Conservation (phyloP, 2,113 vertebrate species). For the Thamnophis sirtalis region DNA sequence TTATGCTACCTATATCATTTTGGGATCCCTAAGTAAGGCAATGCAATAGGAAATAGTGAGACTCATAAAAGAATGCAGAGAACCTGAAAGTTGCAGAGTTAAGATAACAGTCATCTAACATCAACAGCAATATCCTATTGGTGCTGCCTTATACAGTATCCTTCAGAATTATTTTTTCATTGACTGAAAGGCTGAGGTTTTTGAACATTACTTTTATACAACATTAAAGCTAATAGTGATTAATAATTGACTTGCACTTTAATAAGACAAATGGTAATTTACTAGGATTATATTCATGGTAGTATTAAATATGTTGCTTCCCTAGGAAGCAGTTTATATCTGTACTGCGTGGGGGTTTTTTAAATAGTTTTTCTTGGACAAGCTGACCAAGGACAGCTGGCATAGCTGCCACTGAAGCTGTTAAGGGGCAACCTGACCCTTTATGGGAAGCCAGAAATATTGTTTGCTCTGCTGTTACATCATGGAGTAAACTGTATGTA, state of each 20-base stretch:
- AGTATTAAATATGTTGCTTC: neutral
- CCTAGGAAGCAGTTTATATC: conserved; percentile 10
- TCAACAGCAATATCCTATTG: neutral
- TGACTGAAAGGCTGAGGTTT: neutral
- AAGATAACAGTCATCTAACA: neutral
- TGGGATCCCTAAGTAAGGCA: neutral
- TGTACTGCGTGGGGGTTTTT: neutral
- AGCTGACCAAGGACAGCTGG: neutral
- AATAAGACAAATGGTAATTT: conserved; percentile 1
- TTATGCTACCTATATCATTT: neutral
- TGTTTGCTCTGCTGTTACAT: neutral
- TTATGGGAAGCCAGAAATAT: neutral
- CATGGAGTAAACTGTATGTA: neutral
- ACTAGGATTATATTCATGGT: neutral
- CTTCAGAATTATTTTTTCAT: neutral
- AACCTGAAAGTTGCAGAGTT: neutral
- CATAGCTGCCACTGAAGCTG: neutral
- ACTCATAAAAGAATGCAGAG: neutral
- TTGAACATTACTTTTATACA: neutral
- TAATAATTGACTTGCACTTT: conserved; percentile 13
- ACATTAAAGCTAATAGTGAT: neutral
- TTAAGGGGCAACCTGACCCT: neutral
- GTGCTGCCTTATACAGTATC: neutral
- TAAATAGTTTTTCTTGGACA: neutral
- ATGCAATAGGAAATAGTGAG: neutral